Percentiles rank a stretch among this genome's conserved stretches.
These are phyloP conservation scores for Erebia palarica DNA, from an alignment of 2,888 invertebrate species.

Conservation along the genomic window DNA sequence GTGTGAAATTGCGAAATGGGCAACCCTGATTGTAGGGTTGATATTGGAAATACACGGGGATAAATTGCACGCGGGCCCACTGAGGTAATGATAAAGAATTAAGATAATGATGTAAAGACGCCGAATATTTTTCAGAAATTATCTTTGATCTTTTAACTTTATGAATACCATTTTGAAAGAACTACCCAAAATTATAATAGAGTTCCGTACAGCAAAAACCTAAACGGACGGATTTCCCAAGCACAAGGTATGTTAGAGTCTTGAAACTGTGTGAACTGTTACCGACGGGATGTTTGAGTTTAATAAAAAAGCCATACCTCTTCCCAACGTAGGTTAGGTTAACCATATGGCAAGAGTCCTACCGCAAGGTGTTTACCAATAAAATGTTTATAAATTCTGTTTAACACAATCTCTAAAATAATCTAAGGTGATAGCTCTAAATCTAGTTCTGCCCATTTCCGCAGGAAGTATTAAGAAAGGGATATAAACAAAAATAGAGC, in stretches of 20 bases:
- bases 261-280: not conserved
- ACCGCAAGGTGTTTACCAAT: too few relatives aligned
- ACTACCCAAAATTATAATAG: not conserved
- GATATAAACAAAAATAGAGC: too few relatives aligned
- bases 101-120: conserved; percentile 19
- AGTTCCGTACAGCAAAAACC: not conserved
- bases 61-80: conserved; percentile 15
- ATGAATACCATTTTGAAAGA: not conserved
- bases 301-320: too few relatives aligned
- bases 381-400: too few relatives aligned
- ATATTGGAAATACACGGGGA: conserved; percentile 41
- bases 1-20: conserved; percentile 58
- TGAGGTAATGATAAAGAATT: conserved; percentile 23
- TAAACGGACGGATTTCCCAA: not conserved
- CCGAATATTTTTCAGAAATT: conserved; percentile 13
- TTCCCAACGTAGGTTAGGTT: too few relatives aligned
- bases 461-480: too few relatives aligned
- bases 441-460: too few relatives aligned
- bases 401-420: too few relatives aligned
- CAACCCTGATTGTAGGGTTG: conserved; percentile 47
- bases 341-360: too few relatives aligned
- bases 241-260: too few relatives aligned
- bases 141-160: conserved; percentile 8
- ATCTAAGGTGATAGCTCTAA: too few relatives aligned
- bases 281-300: too few relatives aligned